Evolutionary conservation across 2,888 invertebrate species (phyloP), one percentile per base, ranked within the genome.

Genomic region (Emesis russula): DNA sequence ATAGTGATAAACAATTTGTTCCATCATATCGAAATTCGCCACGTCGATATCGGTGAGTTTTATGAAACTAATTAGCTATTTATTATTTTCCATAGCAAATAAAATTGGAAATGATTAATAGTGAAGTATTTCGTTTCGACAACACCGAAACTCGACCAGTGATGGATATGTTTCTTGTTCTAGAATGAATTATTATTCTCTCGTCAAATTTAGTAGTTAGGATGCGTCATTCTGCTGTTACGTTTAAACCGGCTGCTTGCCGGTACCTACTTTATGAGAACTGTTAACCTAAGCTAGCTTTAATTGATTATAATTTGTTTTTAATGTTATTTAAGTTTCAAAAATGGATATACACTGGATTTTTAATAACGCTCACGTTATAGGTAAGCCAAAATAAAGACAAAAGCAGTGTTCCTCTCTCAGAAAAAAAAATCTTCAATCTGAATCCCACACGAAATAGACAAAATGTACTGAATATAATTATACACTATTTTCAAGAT

Each of bases 1-100:
- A 53, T 25, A 81, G 53, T 71, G 81, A 81, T 73, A 70, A 31
- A 25, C 33, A 15, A 33, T 63, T n/a, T 73, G 71, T 71, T 71
- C 38, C 38, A 58, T 7, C 11, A 0, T 25, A 31, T 15, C 13
- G 31, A 48, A 31, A 36, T 36, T 58, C n/a, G 48, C 44, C 53
- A 76, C 92, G 92, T 93, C 73, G 41, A 81, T 63, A n/a, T 44
- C 38, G 92, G 88, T 93, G 95, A 92, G 83, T 90, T 87, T 90
- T 58, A 36, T 41, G 73, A n/a, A 18, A 58, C 58, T 58, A 58
- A 76, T 36, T 76, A 58, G 53, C 36, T 33, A 76, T 53, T 75
- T 5, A 48, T 15, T 25, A 25, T 25, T 25, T 25, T 25, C 25
- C 1, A 1, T 25, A 25, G 25, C 25, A 25, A 25, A 25, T 25